Conservation (phyloP, 2,113 vertebrate species). For the Nothocercus nigrocapillus region DNA sequence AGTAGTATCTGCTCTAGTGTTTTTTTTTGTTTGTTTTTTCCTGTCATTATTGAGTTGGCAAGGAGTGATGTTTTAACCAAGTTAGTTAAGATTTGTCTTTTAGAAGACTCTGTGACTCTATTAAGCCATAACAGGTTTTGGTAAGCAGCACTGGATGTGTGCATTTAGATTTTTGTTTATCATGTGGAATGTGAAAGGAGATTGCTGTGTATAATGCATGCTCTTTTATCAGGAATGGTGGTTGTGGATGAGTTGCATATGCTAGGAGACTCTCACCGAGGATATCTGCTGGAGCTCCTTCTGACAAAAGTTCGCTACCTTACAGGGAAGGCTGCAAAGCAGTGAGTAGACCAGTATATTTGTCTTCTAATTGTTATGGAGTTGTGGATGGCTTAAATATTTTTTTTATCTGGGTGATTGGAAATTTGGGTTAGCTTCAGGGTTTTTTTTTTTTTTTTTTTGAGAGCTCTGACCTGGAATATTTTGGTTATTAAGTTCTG, state of each 20-base stretch:
- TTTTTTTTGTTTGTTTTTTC: background rate
- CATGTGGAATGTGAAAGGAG: background rate
- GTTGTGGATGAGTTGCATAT: constrained; percentile 97
- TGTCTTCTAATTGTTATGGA: background rate
- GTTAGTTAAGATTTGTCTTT: background rate
- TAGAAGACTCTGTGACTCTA: background rate
- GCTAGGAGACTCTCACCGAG: constrained; percentile 92
- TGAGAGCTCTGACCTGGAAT: background rate
- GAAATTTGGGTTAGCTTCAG: background rate
- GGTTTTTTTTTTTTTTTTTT: background rate
- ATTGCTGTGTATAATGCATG: background rate
- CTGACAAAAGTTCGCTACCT: constrained; percentile 93
- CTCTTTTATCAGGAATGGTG: constrained; percentile 85
- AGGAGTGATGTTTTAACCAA: background rate
- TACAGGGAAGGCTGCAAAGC: constrained; percentile 79
- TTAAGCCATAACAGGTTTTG: background rate
- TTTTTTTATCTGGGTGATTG: background rate
- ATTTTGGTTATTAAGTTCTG: constrained; percentile 7
- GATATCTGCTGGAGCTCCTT: constrained; percentile 93
- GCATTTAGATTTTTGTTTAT: background rate
- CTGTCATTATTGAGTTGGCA: background rate
- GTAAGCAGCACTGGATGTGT: background rate
- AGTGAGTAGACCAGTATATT: constrained; percentile 71
- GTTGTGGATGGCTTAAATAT: background rate
- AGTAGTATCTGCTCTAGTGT: background rate